Evolutionary conservation across 2,113 vertebrate species (phyloP).

Genomic region (Aphelocoma coerulescens): DNA sequence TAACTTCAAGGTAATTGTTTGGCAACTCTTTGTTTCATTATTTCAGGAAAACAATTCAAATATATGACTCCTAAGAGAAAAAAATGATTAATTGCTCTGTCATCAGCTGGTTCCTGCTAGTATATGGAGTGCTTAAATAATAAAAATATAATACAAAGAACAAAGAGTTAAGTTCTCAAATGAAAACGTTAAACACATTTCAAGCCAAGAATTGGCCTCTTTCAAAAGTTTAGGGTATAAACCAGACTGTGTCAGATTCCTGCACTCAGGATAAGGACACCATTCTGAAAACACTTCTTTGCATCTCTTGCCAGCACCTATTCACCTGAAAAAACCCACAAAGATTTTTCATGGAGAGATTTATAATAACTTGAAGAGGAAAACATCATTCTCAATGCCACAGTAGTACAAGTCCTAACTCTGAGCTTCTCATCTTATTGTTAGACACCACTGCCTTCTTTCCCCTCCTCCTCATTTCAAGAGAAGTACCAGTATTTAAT

Average conservation of each 20-base stretch:
- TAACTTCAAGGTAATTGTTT: conserved; percentile 30
- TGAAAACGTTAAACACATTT: neutral
- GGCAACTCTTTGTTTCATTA: neutral
- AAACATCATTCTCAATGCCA: neutral
- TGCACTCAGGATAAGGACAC: neutral
- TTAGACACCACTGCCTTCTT: neutral
- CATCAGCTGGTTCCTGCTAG: conserved; percentile 7
- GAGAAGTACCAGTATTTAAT: conserved; percentile 25
- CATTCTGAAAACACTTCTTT: neutral
- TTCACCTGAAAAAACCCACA: neutral
- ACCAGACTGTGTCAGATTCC: neutral
- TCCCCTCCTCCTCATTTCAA: conserved; percentile 4
- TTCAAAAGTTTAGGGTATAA: neutral
- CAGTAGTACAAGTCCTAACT: neutral
- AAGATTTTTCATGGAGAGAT: neutral
- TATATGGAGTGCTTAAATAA: neutral
- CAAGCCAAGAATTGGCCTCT: neutral
- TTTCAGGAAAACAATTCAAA: conserved; percentile 21
- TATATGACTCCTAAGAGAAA: neutral
- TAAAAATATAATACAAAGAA: conserved; percentile 7
- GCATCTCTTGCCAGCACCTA: neutral
- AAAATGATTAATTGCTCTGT: conserved; percentile 5
- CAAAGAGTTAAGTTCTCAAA: conserved; percentile 2
- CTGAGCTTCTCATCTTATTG: neutral
- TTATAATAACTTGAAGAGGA: neutral